These are phyloP conservation scores for Antennarius striatus DNA, from an alignment of 2,113 vertebrate species.

Conservation along the genomic window DNA sequence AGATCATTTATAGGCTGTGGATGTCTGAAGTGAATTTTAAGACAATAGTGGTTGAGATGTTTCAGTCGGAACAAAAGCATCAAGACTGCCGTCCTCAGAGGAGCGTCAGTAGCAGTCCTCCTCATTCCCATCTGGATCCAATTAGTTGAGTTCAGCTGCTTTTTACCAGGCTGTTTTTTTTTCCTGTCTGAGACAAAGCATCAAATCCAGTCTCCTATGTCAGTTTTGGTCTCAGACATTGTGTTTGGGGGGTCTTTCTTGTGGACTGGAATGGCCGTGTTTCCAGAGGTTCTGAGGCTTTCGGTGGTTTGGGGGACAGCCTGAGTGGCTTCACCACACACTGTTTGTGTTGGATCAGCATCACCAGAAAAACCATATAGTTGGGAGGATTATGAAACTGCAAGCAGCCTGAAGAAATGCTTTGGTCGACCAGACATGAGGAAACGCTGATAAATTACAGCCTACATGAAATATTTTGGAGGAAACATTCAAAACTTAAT, in stretches of 20 bases:
- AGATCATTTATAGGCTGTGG: no score
- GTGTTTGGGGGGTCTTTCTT: slow-evolving; percentile 64
- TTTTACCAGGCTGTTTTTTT: slow-evolving; percentile 26
- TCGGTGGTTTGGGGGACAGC: slow-evolving; percentile 59
- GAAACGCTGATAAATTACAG: slow-evolving; percentile 5
- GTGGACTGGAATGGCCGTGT: slow-evolving; percentile 47
- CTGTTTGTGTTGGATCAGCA: slow-evolving; percentile 63
- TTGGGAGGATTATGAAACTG: slow-evolving; percentile 33
- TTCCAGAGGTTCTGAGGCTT: slow-evolving; percentile 39
- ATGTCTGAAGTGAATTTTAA: no score
- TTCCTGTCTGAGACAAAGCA: slow-evolving; percentile 52
- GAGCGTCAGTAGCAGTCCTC: no score
- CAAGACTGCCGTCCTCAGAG: neutral
- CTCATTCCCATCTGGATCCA: slow-evolving; percentile 58
- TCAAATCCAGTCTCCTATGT: slow-evolving; percentile 42
- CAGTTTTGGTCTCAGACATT: slow-evolving; percentile 37
- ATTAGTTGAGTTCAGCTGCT: slow-evolving; percentile 37
- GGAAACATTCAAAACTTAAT: neutral
- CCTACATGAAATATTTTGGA: slow-evolving; percentile 9
- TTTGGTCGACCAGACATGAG: slow-evolving; percentile 1
- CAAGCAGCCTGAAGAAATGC: slow-evolving; percentile 16
- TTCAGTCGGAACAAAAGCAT: neutral
- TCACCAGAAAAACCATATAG: slow-evolving; percentile 32
- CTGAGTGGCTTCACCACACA: slow-evolving; percentile 61
- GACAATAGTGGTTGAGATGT: neutral